phyloP scores from a whole-genome alignment of 2,797 vertebrate genomes.

The Ispidina picta region DNA sequence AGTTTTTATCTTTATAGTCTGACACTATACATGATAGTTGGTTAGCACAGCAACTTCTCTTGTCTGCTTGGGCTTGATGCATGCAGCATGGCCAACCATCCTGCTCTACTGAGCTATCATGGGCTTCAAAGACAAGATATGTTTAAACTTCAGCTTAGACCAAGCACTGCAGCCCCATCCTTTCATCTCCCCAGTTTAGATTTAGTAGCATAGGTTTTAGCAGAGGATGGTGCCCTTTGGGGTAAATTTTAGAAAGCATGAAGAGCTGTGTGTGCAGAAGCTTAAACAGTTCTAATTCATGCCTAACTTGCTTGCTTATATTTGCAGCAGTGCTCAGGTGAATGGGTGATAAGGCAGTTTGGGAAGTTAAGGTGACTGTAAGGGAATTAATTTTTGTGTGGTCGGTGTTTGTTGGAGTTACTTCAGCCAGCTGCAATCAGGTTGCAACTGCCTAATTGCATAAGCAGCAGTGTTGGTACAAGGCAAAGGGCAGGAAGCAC shows the following conservation, averaged over 20 bases:
- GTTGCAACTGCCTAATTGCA: not conserved
- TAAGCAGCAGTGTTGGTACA: not conserved
- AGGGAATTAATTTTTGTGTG: not conserved
- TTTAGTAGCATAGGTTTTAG: not conserved
- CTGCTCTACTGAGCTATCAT: not conserved
- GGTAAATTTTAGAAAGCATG: not conserved
- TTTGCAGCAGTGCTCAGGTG: not conserved
- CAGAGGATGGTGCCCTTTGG: not conserved
- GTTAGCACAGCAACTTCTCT: not conserved
- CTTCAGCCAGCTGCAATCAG: not conserved
- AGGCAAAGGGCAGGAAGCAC: not conserved
- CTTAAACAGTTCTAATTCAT: not conserved
- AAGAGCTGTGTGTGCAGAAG: not conserved
- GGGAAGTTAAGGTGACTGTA: not conserved
- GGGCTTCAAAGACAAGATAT: not conserved
- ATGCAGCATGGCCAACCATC: not conserved
- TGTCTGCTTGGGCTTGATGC: not conserved
- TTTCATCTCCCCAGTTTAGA: not conserved
- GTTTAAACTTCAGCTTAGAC: not conserved
- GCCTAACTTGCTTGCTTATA: not conserved
- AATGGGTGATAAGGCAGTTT: not conserved
- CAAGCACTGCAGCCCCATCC: not conserved
- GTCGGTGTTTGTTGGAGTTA: not conserved
- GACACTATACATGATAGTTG: not conserved
- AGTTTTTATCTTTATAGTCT: not conserved